Base-by-base conservation (phyloP, 2,113 vertebrate genomes). In the Equus przewalskii region DNA sequence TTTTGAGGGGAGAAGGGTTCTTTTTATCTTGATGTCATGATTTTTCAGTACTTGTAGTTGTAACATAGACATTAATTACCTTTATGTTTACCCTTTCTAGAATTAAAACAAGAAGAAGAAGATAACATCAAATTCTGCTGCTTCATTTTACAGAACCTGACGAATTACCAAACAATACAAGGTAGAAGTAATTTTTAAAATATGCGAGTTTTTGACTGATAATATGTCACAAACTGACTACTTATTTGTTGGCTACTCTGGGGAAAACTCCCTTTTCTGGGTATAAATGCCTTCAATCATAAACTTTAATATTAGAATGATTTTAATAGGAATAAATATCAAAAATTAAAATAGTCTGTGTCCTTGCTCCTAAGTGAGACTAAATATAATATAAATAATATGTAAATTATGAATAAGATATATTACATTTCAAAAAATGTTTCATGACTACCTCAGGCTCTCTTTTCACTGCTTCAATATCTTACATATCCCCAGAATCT, bases 101-200 rank as follows among this genome's bases (percentile, higher is more conserved):
- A 93, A 76, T 93, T 93, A 64, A 94, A 93, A 41, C 16, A 73
- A 70, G 30, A 88, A 56, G n/a, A 64, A 95, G n/a, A 94, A 15
- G 41, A 33, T 54, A 84, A 64, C 70, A 58, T 44, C 41, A 30
- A 83, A 72, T 80, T 94, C 46, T 62, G 36, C n/a, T 19, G 36
- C 54, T 84, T 96, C 22, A 36, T 93, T 78, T 70, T 78, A 85
- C 4, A 93, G 51, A 88, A 78, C 56, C 24, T 89, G 46, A 89
- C 19, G 67, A 93, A 65, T 54, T 78, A 81, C 9, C 22, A 58
- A 51, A 83, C 7, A 21, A 78, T 24, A 67, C 5, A 90, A 98
- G 96, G 92, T 95, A 97, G 93, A 86, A 96, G 11, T 41, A 96
- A 81, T 44, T 60, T 94, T 93, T n/a, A 33, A 81, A 96, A 70